Base-by-base conservation (phyloP, 2,113 vertebrate genomes). In the Tragelaphus scriptus region DNA sequence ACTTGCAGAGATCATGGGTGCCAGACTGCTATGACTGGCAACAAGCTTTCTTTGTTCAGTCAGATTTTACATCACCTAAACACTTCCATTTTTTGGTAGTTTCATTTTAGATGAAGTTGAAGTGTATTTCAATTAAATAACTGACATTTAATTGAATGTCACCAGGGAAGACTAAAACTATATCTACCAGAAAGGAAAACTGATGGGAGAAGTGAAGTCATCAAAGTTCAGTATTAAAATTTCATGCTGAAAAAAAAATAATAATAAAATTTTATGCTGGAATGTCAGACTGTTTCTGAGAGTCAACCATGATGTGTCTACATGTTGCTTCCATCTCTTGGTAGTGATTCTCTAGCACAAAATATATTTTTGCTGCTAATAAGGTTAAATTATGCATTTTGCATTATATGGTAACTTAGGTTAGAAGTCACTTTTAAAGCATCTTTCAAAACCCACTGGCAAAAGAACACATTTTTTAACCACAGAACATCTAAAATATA, bases 1-100 rank as follows among this genome's bases (percentile, higher is more conserved):
- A 85, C 95, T 98, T 97, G 87, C 61, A 88, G 89, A 97, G 93
- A 97, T 97, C 55, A 90, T 40, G 96, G 91, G 47, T 94, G 91
- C 96, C 97, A 98, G 96, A 94, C 93, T 98, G 95, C 1, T 12
- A 36, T 93, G 96, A 88, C 68, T 96, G 85, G 53, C 84, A 96
- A 88, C 26, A 95, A 94, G n/a, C 16, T 93, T 89, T 94, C 1
- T 2, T 97, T 97, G 88, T 97, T 98, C 51, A 51, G 77, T 88
- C n/a, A 86, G 86, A 71, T 44, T 86, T 59, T 81, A 26, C 15
- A 86, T 65, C 14, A 26, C 30, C 90, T 86, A 36, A 87, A 44
- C 47, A 55, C 58, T 96, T 84, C 5, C 28, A 79, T 6, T 95
- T 97, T 71, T 97, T 68, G 82, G n/a, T 94, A 63, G 19, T 88